These are phyloP conservation scores for Candidula unifasciata DNA, from an alignment of 2,888 invertebrate species.

Conservation along the genomic window DNA sequence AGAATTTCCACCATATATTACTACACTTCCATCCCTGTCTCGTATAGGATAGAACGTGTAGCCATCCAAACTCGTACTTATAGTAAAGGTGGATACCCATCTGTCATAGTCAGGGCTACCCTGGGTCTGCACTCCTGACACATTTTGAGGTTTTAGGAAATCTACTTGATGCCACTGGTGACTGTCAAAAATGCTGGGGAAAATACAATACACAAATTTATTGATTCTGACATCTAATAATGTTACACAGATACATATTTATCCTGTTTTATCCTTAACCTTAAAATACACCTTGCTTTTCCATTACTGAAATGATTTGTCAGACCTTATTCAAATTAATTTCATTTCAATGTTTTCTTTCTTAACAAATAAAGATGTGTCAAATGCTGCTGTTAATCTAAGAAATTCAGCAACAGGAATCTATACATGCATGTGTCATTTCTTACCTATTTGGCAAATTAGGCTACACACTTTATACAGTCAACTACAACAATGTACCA, in stretches of 20 bases:
- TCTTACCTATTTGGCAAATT: too few species aligned
- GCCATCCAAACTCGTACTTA: slow-evolving; percentile 64
- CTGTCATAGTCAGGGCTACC: slow-evolving; percentile 62
- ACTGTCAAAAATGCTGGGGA: slow-evolving; percentile 11
- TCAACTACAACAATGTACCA: too few species aligned
- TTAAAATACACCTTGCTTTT: too few species aligned
- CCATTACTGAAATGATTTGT: too few species aligned
- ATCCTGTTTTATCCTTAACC: too few species aligned
- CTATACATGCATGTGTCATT: too few species aligned
- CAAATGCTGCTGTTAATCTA: too few species aligned
- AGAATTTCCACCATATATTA: slow-evolving; percentile 22
- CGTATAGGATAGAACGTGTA: slow-evolving; percentile 60
- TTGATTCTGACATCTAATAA: background rate
- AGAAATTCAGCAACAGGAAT: too few species aligned
- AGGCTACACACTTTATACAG: too few species aligned
- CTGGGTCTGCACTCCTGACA: slow-evolving; percentile 67
- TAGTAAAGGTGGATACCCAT: slow-evolving; percentile 63
- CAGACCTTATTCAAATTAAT: too few species aligned
- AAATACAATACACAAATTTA: background rate
- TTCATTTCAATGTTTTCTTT: too few species aligned
- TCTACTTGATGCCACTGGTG: slow-evolving; percentile 69
- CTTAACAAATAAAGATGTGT: too few species aligned
- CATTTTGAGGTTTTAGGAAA: slow-evolving; percentile 59
- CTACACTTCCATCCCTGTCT: slow-evolving; percentile 45
- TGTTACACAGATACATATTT: background rate